phyloP scores from a whole-genome alignment of 2,113 vertebrate species.

The Pedetes capensis region DNA sequence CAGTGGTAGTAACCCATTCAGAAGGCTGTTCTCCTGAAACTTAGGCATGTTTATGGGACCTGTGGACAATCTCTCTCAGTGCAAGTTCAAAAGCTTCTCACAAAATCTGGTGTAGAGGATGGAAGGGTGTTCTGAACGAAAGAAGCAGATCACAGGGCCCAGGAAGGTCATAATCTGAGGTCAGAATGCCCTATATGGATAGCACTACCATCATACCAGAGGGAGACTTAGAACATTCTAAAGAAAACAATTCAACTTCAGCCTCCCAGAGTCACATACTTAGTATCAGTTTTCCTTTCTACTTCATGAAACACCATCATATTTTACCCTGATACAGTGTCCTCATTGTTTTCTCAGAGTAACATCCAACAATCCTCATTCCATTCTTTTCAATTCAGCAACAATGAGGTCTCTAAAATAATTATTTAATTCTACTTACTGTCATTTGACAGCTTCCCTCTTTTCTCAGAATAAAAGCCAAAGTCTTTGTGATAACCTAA shows the following conservation, averaged over 20 bases:
- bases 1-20: background rate
- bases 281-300: background rate
- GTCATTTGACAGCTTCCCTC: background rate
- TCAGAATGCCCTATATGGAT: background rate
- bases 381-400: background rate
- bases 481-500: background rate
- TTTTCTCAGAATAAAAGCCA: background rate
- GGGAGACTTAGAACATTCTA: background rate
- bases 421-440: background rate
- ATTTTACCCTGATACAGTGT: background rate
- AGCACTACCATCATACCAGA: background rate
- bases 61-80: background rate
- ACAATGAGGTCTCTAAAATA: background rate
- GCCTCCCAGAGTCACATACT: background rate
- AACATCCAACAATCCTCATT: background rate
- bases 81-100: background rate
- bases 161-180: background rate
- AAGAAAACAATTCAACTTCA: background rate
- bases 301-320: background rate
- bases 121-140: background rate
- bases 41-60: rapidly evolving
- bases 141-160: background rate
- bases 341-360: background rate
- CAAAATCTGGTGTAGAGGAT: background rate
- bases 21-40: background rate